A percentile compares a stretch with the other conserved stretches of the same genome.
Conservation (phyloP, 2,888 invertebrate species). For the Protophormia terraenovae region DNA sequence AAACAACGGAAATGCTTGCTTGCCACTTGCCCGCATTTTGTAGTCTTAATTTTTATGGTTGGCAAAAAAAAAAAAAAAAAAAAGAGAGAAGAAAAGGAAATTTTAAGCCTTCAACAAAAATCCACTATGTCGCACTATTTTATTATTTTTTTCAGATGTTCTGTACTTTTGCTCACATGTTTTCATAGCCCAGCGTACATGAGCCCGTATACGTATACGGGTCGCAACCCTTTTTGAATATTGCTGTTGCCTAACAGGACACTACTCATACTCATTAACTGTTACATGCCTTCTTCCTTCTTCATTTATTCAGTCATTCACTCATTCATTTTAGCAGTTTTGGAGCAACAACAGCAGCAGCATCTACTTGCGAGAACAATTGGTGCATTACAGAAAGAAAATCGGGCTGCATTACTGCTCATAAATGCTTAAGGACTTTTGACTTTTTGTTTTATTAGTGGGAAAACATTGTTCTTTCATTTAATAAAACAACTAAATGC, state of each 20-base stretch:
- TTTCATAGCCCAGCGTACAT: not conserved
- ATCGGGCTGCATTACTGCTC: conserved; percentile 70
- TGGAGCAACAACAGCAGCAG: conserved; percentile 1
- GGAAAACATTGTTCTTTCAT: conserved; percentile 72
- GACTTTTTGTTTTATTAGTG: conserved; percentile 80
- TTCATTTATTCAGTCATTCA: conserved; percentile 21
- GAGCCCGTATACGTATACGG: conserved; percentile 57
- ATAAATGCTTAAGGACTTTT: conserved; percentile 79
- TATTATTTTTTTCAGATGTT: conserved; percentile 1
- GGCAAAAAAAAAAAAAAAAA: conserved; percentile 1
- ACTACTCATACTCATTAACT: conserved; percentile 71
- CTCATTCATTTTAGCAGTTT: conserved; percentile 41
- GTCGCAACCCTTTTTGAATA: conserved; percentile 67
- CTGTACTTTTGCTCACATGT: conserved; percentile 35
- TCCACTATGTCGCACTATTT: conserved; percentile 63
- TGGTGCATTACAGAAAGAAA: conserved; percentile 48
- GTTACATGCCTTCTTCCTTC: conserved; percentile 63
- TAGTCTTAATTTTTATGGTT: conserved; percentile 64
- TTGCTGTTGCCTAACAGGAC: conserved; percentile 20
- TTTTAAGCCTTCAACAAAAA: conserved; percentile 54
- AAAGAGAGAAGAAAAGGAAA: too few species aligned
- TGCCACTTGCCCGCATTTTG: conserved; percentile 67
- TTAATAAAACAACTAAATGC: conserved; percentile 60
- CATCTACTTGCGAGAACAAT: conserved; percentile 57
- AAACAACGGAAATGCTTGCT: conserved; percentile 65